These are phyloP conservation scores for Sapajus apella DNA, from an alignment of 2,113 vertebrate species.

Conservation along the genomic window DNA sequence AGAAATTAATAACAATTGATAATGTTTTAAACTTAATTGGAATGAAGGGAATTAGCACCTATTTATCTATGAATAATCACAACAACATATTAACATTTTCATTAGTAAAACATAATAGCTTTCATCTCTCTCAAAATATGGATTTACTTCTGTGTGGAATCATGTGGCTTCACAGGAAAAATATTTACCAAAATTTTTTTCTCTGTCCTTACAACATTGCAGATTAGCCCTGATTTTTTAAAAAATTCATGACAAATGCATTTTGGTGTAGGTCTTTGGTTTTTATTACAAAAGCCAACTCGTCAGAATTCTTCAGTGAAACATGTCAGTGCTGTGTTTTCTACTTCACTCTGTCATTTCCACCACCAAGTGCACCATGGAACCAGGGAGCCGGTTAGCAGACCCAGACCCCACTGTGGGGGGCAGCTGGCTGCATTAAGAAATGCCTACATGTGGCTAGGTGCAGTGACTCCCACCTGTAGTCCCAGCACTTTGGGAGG, in stretches of 20 bases:
- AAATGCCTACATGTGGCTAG: neutral
- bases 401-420: neutral
- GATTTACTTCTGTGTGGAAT: neutral
- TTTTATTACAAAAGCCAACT: neutral
- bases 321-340: neutral
- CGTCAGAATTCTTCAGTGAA: neutral
- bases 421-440: neutral
- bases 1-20: neutral
- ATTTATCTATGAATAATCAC: neutral
- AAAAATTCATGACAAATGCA: neutral
- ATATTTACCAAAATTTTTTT: conserved; percentile 2
- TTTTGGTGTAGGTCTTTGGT: neutral
- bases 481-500: too few species aligned
- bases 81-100: neutral
- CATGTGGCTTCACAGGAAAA: neutral
- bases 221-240: neutral
- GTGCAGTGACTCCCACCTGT: too few species aligned
- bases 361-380: neutral
- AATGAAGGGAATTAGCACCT: neutral
- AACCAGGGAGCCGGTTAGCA: neutral
- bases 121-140: neutral
- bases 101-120: neutral
- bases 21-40: neutral
- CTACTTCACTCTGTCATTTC: neutral
- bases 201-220: neutral